Percentiles rank a stretch among this genome's conserved stretches.
Conservation (phyloP, 1,140 invertebrate species). For the Penaeus vannamei region DNA sequence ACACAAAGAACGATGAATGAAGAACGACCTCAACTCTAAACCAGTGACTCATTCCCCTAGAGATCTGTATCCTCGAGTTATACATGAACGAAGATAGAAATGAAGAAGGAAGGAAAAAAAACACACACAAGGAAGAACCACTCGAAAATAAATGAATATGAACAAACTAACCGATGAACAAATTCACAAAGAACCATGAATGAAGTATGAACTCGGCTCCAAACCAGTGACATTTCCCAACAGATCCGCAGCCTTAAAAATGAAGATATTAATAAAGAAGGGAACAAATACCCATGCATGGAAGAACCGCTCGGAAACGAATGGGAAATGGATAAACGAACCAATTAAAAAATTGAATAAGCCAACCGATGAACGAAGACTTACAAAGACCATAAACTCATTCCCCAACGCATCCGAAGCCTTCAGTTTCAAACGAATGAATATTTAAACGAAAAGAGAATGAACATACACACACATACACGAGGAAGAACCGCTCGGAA, state of each 20-base stretch:
- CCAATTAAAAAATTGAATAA: too few species aligned
- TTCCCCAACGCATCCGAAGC: too few species aligned
- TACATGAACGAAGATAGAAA: neutral
- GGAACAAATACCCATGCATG: neutral
- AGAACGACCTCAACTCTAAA: neutral
- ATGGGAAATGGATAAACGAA: too few species aligned
- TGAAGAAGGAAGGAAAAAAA: neutral
- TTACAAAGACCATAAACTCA: too few species aligned
- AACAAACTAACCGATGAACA: neutral
- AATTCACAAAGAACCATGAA: neutral
- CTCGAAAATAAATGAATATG: neutral
- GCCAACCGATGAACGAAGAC: too few species aligned
- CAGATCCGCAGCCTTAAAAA: too few species aligned
- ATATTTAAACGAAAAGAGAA: too few species aligned
- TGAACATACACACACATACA: too few species aligned
- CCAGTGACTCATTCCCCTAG: neutral
- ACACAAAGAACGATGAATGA: neutral
- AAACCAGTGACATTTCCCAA: too few species aligned
- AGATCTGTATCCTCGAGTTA: neutral
- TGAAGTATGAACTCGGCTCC: too few species aligned
- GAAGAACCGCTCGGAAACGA: neutral
- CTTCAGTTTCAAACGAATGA: too few species aligned
- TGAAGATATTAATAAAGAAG: neutral
- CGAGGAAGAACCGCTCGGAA: too few species aligned
- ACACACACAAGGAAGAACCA: neutral